Percentiles rank a stretch among this genome's conserved stretches.
Conservation (phyloP, 2,113 vertebrate species). For the Sprattus sprattus region DNA sequence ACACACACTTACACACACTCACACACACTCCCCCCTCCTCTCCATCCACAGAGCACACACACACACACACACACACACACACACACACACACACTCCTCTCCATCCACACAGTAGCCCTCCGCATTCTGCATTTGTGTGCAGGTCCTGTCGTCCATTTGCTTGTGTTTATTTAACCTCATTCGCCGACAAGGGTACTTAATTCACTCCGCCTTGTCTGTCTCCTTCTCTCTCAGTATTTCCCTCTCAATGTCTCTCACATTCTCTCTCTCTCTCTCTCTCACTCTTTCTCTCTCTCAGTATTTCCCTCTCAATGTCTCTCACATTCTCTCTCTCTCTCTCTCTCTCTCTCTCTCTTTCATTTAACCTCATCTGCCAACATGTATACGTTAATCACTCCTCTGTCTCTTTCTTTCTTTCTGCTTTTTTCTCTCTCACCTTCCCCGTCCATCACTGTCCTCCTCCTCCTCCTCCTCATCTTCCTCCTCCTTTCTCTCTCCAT, state of each 20-base stretch:
- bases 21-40: too few species aligned
- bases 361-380: background rate
- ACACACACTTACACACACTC: too few species aligned
- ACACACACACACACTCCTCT: too few species aligned
- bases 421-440: background rate
- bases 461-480: too few species aligned
- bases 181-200: too few species aligned
- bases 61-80: too few species aligned
- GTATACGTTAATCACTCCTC: background rate
- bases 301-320: background rate
- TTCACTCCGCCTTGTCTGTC: background rate
- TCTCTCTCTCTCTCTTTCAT: background rate
- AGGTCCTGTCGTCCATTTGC: background rate
- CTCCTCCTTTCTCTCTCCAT: background rate
- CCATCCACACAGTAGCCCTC: too few species aligned
- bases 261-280: background rate
- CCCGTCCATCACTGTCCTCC: background rate
- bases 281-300: background rate
- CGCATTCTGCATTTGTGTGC: background rate
- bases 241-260: background rate
- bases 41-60: too few species aligned
- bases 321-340: background rate
- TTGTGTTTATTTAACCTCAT: background rate
- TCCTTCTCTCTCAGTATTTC: background rate
- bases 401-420: slow-evolving; percentile 56